Conservation (phyloP, 1,140 invertebrate species). For the Eriosoma lanigerum region DNA sequence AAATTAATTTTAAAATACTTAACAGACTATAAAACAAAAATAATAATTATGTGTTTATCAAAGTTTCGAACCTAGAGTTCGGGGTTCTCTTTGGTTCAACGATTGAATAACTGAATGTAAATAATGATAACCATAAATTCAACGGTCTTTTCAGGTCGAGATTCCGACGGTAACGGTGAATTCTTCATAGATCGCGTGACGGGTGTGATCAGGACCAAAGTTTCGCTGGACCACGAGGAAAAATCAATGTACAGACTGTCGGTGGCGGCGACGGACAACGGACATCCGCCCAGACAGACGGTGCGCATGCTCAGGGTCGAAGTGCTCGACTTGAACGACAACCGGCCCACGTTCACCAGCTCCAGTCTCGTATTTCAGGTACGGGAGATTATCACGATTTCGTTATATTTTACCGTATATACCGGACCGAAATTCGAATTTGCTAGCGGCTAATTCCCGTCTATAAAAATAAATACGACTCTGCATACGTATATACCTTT, state of each 20-base stretch:
- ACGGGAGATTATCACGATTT: too few relatives aligned
- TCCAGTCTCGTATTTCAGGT: conserved; percentile 85
- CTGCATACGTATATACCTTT: too few relatives aligned
- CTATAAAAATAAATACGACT: conserved; percentile 13
- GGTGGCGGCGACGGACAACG: conserved; percentile 83
- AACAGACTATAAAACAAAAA: too few relatives aligned
- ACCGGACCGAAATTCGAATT: background rate
- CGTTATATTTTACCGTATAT: background rate
- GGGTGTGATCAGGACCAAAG: conserved; percentile 84
- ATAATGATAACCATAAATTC: too few relatives aligned
- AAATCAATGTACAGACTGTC: conserved; percentile 81
- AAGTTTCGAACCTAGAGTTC: too few relatives aligned
- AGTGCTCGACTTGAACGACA: conserved; percentile 87
- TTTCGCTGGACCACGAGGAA: conserved; percentile 87
- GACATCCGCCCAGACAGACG: conserved; percentile 76
- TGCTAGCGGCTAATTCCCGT: background rate
- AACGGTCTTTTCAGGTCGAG: conserved; percentile 68
- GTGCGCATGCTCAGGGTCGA: conserved; percentile 80
- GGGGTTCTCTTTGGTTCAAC: too few relatives aligned
- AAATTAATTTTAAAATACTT: too few relatives aligned
- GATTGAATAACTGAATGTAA: too few relatives aligned
- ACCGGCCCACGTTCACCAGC: conserved; percentile 85
- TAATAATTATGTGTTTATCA: too few relatives aligned
- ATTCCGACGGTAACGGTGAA: conserved; percentile 78
- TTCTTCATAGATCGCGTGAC: conserved; percentile 84